phyloP scores from a whole-genome alignment of 2,888 invertebrate genomes.

The Axea sp. region DNA sequence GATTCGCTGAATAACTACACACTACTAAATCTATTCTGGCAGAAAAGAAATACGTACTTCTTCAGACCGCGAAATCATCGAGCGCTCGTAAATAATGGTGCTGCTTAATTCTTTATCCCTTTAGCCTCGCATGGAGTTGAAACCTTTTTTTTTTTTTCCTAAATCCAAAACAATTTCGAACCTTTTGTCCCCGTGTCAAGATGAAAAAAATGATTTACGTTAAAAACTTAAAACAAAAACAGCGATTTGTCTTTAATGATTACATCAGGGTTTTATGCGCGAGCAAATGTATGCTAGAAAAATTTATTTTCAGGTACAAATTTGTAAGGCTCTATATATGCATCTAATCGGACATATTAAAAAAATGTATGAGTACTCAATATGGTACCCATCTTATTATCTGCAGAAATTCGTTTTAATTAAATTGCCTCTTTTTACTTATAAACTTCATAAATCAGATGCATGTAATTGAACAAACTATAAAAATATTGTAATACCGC shows the following conservation, averaged over 20 bases:
- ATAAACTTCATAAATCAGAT: no score
- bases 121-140: slow-evolving; percentile 25
- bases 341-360: no score
- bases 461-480: no score
- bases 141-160: slow-evolving; percentile 7
- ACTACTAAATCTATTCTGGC: slow-evolving; percentile 60
- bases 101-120: slow-evolving; percentile 58
- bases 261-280: slow-evolving; percentile 4
- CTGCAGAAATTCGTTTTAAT: no score
- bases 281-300: no score
- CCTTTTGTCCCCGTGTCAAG: slow-evolving; percentile 34
- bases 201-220: slow-evolving; percentile 41
- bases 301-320: no score
- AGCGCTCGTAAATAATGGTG: slow-evolving; percentile 60
- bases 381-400: no score
- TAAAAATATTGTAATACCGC: no score
- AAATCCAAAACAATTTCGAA: slow-evolving; percentile 25
- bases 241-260: slow-evolving; percentile 1
- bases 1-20: slow-evolving; percentile 51
- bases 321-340: no score
- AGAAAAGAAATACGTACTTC: slow-evolving; percentile 54
- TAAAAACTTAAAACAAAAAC: slow-evolving; percentile 10
- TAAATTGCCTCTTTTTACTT: no score
- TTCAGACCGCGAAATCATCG: slow-evolving; percentile 59
- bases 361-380: no score